Evolutionary conservation across 2,888 invertebrate genomes (phyloP).

Genomic region (Dryobotodes eremita): DNA sequence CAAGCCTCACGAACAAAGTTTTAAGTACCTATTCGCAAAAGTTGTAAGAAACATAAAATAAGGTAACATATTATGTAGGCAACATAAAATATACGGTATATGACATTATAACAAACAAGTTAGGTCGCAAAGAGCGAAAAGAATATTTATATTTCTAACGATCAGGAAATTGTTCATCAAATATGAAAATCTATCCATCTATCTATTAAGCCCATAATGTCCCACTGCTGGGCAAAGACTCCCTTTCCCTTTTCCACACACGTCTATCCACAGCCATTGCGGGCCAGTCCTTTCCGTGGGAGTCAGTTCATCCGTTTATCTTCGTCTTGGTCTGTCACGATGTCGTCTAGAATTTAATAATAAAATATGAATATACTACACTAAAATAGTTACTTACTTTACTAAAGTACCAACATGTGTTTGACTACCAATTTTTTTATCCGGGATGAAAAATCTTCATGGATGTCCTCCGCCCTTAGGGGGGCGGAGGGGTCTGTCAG

Average conservation of each 20-base stretch:
- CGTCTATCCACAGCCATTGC: too few relatives aligned
- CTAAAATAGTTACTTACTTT: too few relatives aligned
- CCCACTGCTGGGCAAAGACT: too few relatives aligned
- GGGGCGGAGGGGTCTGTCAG: too few relatives aligned
- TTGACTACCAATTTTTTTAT: background rate
- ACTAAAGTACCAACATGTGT: background rate
- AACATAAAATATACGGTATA: background rate
- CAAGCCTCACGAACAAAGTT: background rate
- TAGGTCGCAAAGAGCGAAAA: background rate
- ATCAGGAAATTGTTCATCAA: background rate
- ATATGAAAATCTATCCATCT: background rate
- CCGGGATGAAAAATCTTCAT: too few relatives aligned
- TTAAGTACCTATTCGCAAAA: conserved; percentile 8
- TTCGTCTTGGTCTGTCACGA: background rate
- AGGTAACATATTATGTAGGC: background rate
- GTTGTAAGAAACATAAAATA: background rate
- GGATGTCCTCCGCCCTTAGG: too few relatives aligned
- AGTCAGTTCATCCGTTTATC: background rate
- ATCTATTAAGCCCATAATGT: background rate
- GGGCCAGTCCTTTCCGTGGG: too few relatives aligned
- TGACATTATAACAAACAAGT: background rate
- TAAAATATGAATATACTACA: background rate
- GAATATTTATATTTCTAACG: too few relatives aligned
- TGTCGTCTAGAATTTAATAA: background rate
- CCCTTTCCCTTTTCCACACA: too few relatives aligned